phyloP scores from a whole-genome alignment of 2,797 vertebrate species.

The Pipistrellus pipistrellus region DNA sequence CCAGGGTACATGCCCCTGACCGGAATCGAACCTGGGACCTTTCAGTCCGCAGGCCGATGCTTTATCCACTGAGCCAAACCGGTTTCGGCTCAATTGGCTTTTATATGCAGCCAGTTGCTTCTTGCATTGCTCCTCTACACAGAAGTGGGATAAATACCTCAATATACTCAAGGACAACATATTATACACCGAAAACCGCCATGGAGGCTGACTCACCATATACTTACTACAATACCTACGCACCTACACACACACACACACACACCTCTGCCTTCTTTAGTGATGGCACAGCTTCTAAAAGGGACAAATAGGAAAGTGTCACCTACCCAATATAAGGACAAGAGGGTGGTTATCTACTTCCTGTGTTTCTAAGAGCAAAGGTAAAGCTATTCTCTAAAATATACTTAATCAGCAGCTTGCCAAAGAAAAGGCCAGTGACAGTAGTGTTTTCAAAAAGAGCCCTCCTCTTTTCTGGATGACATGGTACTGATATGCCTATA shows the following conservation, averaged over 20 bases:
- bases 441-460: neutral
- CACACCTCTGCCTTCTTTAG: neutral
- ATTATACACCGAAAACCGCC: neutral
- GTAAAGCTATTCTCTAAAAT: neutral
- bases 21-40: no score
- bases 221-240: neutral
- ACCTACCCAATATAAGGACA: neutral
- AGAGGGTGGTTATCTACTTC: neutral
- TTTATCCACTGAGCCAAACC: no score
- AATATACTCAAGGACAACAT: neutral
- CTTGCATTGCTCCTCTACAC: neutral
- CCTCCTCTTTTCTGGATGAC: neutral
- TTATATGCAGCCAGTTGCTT: neutral
- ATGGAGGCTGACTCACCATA: neutral
- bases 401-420: neutral
- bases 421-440: neutral
- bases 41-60: no score
- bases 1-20: no score
- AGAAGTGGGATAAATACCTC: neutral
- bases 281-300: neutral
- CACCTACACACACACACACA: neutral
- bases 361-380: neutral
- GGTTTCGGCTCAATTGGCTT: neutral
- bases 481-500: neutral
- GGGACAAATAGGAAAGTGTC: neutral